Conservation (phyloP, 2,888 invertebrate genomes). For the Escarpia spicata region DNA sequence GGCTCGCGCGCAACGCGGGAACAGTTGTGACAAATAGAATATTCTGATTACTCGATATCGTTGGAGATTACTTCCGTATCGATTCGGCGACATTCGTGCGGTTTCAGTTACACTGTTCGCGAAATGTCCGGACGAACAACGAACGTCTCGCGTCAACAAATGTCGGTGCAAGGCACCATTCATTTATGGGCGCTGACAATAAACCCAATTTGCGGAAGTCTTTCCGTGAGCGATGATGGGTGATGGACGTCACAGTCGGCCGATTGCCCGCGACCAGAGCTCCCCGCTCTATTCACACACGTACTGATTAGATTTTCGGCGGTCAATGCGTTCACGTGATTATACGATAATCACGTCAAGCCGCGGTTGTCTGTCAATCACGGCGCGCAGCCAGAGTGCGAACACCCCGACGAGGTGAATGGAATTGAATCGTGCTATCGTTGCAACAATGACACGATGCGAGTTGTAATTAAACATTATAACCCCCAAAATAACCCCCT, state of each 20-base stretch:
- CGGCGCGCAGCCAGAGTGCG: background rate
- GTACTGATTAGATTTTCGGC: background rate
- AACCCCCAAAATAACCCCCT: background rate
- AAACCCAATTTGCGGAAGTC: background rate
- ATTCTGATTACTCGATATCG: conserved; percentile 13
- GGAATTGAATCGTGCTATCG: background rate
- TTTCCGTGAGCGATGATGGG: background rate
- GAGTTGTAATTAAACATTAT: background rate
- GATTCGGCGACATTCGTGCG: background rate
- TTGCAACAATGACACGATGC: background rate
- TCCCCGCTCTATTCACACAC: background rate
- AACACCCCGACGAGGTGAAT: background rate
- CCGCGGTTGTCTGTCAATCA: background rate
- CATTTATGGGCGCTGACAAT: background rate
- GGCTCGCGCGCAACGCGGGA: background rate
- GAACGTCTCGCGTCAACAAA: background rate
- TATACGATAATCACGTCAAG: background rate
- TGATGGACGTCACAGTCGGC: background rate
- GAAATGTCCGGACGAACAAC: background rate
- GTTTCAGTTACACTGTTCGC: background rate
- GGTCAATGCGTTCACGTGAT: background rate
- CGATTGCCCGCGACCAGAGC: background rate
- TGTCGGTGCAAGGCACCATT: background rate
- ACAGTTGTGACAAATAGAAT: conserved; percentile 16
- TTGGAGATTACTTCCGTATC: conserved; percentile 8